Evolutionary conservation across 2,113 vertebrate genomes (phyloP).

Genomic region (Apaloderma vittatum): DNA sequence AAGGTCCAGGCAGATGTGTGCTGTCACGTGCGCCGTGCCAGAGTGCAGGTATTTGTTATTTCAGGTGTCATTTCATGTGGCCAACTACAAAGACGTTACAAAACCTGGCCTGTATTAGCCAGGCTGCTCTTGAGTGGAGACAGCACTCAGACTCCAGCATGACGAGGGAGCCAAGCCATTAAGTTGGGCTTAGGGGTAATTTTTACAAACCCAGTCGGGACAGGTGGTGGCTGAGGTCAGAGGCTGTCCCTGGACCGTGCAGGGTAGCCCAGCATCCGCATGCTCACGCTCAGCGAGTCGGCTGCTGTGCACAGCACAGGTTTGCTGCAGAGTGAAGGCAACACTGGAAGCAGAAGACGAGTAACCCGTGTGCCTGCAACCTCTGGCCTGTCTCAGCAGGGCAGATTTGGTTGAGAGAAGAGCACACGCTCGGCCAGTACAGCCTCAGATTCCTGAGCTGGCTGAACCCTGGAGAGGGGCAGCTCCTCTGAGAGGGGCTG

Average conservation of each 20-base stretch:
- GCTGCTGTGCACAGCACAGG: not conserved
- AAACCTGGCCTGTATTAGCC: not conserved
- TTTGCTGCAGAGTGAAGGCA: not conserved
- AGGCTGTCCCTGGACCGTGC: not conserved
- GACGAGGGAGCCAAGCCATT: not conserved
- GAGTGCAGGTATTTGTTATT: not conserved
- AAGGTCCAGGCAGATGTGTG: not conserved
- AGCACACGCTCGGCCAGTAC: not conserved
- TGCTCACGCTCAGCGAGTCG: rapidly evolving
- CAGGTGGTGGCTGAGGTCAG: not conserved
- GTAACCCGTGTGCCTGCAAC: rapidly evolving
- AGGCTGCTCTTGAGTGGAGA: not conserved
- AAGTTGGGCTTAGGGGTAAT: not conserved
- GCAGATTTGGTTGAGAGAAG: not conserved
- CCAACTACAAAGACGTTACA: not conserved
- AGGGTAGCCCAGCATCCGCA: not conserved
- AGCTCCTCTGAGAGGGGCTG: not conserved
- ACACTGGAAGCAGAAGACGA: rapidly evolving
- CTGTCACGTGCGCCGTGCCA: not conserved
- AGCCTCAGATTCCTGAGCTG: rapidly evolving
- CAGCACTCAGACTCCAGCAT: not conserved
- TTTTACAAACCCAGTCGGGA: rapidly evolving
- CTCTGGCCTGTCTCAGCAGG: not conserved
- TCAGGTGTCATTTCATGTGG: not conserved
- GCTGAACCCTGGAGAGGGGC: not conserved